Conservation (phyloP, 2,888 invertebrate species). For the Scaptomyza reducta region DNA sequence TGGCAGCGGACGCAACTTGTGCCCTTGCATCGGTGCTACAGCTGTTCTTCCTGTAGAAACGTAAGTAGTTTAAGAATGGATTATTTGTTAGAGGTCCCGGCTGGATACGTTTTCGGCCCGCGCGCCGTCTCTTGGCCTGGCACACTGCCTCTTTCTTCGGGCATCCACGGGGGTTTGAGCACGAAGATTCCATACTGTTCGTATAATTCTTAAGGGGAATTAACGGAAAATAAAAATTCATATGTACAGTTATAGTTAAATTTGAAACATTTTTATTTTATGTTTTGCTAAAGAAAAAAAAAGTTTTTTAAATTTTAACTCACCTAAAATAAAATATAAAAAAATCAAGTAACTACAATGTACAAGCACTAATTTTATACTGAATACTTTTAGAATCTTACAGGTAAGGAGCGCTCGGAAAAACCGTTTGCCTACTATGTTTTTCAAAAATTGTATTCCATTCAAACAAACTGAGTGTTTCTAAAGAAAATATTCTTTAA, state of each 20-base stretch:
- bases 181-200: too few relatives aligned
- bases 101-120: not conserved
- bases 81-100: constrained; percentile 17
- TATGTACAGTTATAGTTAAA: too few relatives aligned
- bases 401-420: not conserved
- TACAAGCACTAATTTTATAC: not conserved
- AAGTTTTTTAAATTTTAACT: not conserved
- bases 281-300: too few relatives aligned
- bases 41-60: not conserved
- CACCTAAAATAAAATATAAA: not conserved
- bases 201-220: too few relatives aligned
- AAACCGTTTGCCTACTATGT: not conserved
- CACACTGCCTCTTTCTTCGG: too few relatives aligned
- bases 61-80: constrained; percentile 4
- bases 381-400: not conserved
- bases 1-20: not conserved
- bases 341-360: not conserved
- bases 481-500: not conserved
- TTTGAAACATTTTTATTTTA: too few relatives aligned
- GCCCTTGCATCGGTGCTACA: not conserved
- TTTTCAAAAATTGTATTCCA: not conserved
- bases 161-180: too few relatives aligned
- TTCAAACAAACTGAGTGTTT: not conserved
- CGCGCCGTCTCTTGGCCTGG: too few relatives aligned
- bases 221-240: too few relatives aligned